Conservation (phyloP, 2,797 vertebrate species). For the Falco columbarius region DNA sequence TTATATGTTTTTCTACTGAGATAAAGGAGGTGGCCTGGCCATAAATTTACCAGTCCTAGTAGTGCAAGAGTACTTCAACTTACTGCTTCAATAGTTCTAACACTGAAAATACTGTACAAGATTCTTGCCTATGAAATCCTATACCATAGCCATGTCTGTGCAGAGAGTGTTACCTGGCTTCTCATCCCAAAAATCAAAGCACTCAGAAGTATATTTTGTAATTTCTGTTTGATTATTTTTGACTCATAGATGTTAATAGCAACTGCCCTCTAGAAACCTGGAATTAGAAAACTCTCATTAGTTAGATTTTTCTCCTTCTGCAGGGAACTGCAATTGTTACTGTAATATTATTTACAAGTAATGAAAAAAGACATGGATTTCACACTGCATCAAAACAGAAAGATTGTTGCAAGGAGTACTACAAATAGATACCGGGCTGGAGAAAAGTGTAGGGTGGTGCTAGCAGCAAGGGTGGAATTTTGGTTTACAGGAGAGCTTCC, state of each 20-base stretch:
- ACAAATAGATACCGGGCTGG: rapidly evolving
- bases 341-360: not conserved
- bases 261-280: not conserved
- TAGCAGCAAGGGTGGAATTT: rapidly evolving
- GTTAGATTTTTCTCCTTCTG: not conserved
- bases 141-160: not conserved
- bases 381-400: not conserved
- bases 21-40: not conserved
- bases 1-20: not conserved
- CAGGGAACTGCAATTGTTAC: not conserved
- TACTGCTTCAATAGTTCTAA: not conserved
- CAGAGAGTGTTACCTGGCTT: not conserved
- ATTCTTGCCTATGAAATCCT: not conserved
- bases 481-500: not conserved
- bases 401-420: rapidly evolving
- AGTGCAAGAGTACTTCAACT: not conserved
- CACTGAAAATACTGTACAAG: rapidly evolving
- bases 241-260: not conserved
- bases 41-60: not conserved
- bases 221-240: not conserved
- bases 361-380: not conserved
- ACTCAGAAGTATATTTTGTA: not conserved
- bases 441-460: not conserved
- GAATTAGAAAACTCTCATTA: not conserved
- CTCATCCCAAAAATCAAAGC: not conserved